Base-by-base conservation (phyloP, 1,140 invertebrate species). In the Manduca sexta region DNA sequence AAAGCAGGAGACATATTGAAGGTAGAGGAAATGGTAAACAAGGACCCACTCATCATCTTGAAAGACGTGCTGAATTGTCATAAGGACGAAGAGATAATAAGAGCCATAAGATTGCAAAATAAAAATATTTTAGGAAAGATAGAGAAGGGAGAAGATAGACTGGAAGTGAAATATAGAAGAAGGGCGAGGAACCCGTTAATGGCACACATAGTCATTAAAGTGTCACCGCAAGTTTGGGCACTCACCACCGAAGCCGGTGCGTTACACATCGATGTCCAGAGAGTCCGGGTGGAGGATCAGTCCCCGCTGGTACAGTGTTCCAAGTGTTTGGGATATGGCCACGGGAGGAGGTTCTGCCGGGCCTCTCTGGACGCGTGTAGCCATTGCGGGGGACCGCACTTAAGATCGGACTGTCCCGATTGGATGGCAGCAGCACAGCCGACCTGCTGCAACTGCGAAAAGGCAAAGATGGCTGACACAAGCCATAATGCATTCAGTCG, bases 351-450 rank as follows among this genome's bases (percentile, higher is more conserved):
- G 21, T 21, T 35, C 2, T 45, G 44, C 11, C 13, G 6, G 6
- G 44, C 2, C n/a, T n/a, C 10, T 3, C 29, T 13, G 14, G 31
- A 35, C 15, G 14, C 33, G 8, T 45, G 44, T 12, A 35, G 34
- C 12, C 44, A 45, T 16, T 45, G 44, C n/a, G 44, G 44, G 1
- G 44, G 33, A 8, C 16, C 44, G 4, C 44, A 37, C 31, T 35
- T 12, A 2, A 35, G 17, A 13, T 31, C 31, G 1, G 17, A 45
- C 1, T 45, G 44, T 26, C 31, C 44, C 7, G 18, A 16, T 1
- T 8, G 15, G 3, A n/a, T 13, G 13, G 15, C 31, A 2, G 14
- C 16, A 1, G 14, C 31, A 44, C 12, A 5, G 14, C 42, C 29
- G 12, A n/a, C n/a, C 6, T 44, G 42, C 42, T 16, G 26, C 10